Base-by-base conservation (phyloP, 35 echinoderm and acorn worm species). In the Ophiothrix spiculata region DNA sequence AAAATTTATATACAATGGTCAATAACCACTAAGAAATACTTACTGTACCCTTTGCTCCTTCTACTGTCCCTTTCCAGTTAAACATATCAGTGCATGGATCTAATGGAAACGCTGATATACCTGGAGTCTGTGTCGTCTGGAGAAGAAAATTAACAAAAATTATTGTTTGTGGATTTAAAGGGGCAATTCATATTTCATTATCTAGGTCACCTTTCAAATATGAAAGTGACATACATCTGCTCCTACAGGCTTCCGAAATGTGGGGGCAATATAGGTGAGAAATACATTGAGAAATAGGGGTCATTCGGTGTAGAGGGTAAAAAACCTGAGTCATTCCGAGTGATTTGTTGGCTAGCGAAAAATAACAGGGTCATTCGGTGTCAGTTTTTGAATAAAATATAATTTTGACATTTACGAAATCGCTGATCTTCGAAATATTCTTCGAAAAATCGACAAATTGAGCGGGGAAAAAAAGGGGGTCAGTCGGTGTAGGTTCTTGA, bases 71-170 rank as follows among this genome's bases (percentile, higher is more conserved):
- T 74, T 91, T 81, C 95, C 95, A 97, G 35, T 85, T 85, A 73
- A 97, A 97, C 28, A 97, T 91, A 74, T 97, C 90, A 80, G 93
- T 91, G 38, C 91, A n/a, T n/a, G n/a, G n/a, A n/a, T n/a, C 85
- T 25, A 91, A 88, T 74, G 95, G 95, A 64, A 97, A 97, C 33
- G 95, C 95, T 88, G 95, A 93, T 31, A 97, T 89, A 21, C 88
- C 95, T 83, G 90, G 90, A 63, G 77, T 86, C 21, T 75, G 77
- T 36, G 80, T 85, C 81, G 81, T 86, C 95, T 97, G 49, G 35
- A 79, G 13, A 63, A 75, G 25, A 75, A 41, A 45, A 76, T 46
- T 31, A 80, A 40, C 11, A 83, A 83, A 40, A 83, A 14, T 28
- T 69, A 77, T 56, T 54, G 36, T 38, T 10, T 10, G 19, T 90